Evolutionary conservation across 2,888 invertebrate genomes (phyloP).

Genomic region (Andrena bicolor): DNA sequence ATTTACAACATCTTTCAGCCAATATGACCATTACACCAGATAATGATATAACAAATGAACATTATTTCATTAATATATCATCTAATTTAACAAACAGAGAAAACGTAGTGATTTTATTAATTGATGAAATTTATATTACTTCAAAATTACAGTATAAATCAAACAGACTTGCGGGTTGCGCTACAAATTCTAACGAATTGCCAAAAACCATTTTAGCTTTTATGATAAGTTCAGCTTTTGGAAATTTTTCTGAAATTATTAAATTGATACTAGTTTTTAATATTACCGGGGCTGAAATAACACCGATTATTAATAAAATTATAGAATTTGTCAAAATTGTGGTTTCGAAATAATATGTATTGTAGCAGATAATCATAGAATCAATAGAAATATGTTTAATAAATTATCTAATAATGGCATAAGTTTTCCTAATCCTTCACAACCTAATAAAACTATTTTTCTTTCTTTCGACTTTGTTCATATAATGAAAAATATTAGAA

Average conservation of each 20-base stretch:
- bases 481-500: background rate
- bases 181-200: too few species aligned
- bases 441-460: background rate
- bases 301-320: slow-evolving; percentile 10
- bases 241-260: slow-evolving; percentile 12
- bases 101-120: too few species aligned
- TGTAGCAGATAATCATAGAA: slow-evolving; percentile 12
- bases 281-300: slow-evolving; percentile 11
- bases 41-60: too few species aligned
- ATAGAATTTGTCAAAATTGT: slow-evolving; percentile 11
- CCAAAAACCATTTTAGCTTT: too few species aligned
- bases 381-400: too few species aligned
- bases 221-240: background rate
- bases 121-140: too few species aligned
- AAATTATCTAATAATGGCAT: background rate
- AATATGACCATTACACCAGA: too few species aligned
- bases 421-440: slow-evolving; percentile 13
- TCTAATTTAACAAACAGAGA: too few species aligned
- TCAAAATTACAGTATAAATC: too few species aligned
- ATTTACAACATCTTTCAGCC: too few species aligned
- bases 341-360: slow-evolving; percentile 16
- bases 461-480: slow-evolving; percentile 6
- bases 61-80: too few species aligned
- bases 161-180: too few species aligned
- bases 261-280: slow-evolving; percentile 11